Base-by-base conservation (phyloP, 2,888 invertebrate genomes). In the Buathra laborator region DNA sequence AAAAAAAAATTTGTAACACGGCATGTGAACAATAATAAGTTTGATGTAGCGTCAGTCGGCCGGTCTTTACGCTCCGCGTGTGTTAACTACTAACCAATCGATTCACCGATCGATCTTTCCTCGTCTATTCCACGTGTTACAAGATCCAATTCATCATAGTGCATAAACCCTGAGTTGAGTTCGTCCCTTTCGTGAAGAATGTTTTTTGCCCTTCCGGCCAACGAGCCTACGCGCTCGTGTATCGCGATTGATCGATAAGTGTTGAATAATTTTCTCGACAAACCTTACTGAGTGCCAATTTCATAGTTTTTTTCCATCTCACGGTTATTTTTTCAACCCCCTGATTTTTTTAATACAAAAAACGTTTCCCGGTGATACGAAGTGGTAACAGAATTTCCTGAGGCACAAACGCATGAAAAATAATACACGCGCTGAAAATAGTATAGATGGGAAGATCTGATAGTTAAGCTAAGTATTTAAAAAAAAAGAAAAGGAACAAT, bases 161-260 rank as follows among this genome's bases (percentile, higher is more conserved):
- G 37, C 46, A 37, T 72, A 37, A 56, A 43, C 24, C 46, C 10
- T 5, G 62, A 32, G 37, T 12, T 75, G 37, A 7, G 37, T 48
- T 12, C 24, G 24, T 24, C 19, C 32, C n/a, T 24, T 24, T 12
- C 24, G 56, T 12, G 2, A 75, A 12, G 32, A 46, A 75, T 56
- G 62, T 62, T 64, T 62, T 29, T 48, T 37, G 6, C 32, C 37
- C 46, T 62, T n/a, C 59, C 12, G 46, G 24, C 48, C 12, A 48
- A 37, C 4, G 59, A 24, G n/a, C 14, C 29, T 10, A 29, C 6
- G 24, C 19, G 29, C 6, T n/a, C 32, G n/a, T 37, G 37, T 37
- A 9, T 48, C 32, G 62, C 46, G 29, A 32, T 19, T 59, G 72
- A 72, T 72, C 59, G 59, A 72, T 72, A 37, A 19, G 53, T 19